Conservation (phyloP, 2,888 invertebrate species). For the Trichopoda pennipes region DNA sequence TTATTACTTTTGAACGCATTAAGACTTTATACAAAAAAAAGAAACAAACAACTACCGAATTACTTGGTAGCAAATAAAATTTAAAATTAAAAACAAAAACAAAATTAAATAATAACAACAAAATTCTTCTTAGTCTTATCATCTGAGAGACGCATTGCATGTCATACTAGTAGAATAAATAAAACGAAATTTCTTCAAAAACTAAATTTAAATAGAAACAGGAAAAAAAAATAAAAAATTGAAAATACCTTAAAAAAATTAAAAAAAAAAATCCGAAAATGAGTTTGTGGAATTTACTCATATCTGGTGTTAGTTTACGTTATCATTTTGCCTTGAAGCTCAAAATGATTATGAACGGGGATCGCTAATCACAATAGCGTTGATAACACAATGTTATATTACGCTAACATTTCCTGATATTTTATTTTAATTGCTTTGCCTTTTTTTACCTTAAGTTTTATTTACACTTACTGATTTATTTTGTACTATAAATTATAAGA, state of each 20-base stretch:
- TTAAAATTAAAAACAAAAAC: background rate
- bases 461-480: conserved; percentile 10
- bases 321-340: conserved; percentile 25
- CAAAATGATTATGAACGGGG: conserved; percentile 18
- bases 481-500: background rate
- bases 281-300: background rate
- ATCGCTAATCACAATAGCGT: conserved; percentile 11
- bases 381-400: conserved; percentile 36
- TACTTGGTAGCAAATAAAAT: background rate
- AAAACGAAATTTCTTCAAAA: conserved; percentile 38
- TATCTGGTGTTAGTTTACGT: background rate
- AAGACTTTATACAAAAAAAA: background rate
- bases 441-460: background rate
- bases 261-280: background rate
- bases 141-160: conserved; percentile 52
- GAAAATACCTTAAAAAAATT: background rate
- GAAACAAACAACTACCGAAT: background rate
- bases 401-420: conserved; percentile 52
- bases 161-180: conserved; percentile 47
- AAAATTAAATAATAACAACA: conserved; percentile 10
- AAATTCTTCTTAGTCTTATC: conserved; percentile 47
- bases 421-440: conserved; percentile 5
- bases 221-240: conserved; percentile 4
- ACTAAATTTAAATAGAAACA: conserved; percentile 5
- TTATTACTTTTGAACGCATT: conserved; percentile 30